Percentiles rank a stretch among this genome's conserved stretches.
These are phyloP conservation scores for Cactoblastis cactorum DNA, from an alignment of 2,888 invertebrate genomes.

Conservation along the genomic window DNA sequence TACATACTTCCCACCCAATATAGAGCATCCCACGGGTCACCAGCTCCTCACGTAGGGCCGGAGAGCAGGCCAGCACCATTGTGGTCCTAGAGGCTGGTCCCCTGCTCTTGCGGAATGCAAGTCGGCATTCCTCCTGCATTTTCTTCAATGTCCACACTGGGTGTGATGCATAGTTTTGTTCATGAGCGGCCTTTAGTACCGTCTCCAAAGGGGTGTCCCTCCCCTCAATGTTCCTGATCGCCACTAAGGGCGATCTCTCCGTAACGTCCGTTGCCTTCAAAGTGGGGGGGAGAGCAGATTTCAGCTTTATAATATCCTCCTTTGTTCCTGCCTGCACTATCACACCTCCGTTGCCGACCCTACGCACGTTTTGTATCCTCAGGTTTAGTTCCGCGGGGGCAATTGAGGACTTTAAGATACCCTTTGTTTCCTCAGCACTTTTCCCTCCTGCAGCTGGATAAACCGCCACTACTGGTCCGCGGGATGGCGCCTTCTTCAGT, in stretches of 20 bases:
- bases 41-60: background rate
- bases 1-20: conserved; percentile 9
- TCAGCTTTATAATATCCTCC: background rate
- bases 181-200: background rate
- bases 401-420: background rate
- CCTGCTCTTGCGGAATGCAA: background rate
- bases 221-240: background rate
- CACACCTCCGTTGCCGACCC: conserved; percentile 18
- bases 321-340: conserved; percentile 16
- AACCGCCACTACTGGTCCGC: conserved; percentile 6
- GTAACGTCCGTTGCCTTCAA: background rate
- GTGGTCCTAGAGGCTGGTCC: background rate
- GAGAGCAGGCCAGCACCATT: conserved; percentile 7
- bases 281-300: background rate
- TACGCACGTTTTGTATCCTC: conserved; percentile 1
- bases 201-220: background rate
- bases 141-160: background rate
- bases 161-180: background rate
- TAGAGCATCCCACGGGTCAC: background rate
- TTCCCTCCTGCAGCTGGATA: conserved; percentile 13
- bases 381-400: background rate
- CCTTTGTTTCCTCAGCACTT: conserved; percentile 14
- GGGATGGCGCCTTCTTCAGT: too few species aligned
- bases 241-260: background rate
- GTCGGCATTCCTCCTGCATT: background rate